These are phyloP conservation scores for Atta cephalotes DNA, from an alignment of 1,140 invertebrate species.

Conservation along the genomic window DNA sequence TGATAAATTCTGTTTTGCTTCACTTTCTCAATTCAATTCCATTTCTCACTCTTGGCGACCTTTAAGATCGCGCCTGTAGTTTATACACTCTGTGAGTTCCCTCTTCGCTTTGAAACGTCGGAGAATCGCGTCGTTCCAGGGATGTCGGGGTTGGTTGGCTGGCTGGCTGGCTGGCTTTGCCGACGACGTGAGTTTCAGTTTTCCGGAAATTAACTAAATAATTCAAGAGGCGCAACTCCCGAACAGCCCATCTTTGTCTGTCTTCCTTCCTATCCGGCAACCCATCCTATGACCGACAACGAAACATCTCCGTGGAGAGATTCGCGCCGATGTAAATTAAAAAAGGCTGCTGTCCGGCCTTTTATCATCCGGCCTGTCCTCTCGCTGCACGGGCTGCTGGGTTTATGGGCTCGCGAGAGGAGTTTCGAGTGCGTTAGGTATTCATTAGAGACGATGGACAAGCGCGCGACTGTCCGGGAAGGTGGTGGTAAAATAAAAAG, in stretches of 20 bases:
- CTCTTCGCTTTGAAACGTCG: slow-evolving; percentile 54
- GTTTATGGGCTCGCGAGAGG: slow-evolving; percentile 70
- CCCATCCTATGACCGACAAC: slow-evolving; percentile 3
- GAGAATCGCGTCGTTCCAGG: slow-evolving; percentile 55
- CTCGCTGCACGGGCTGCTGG: slow-evolving; percentile 5
- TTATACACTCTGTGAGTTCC: slow-evolving; percentile 30
- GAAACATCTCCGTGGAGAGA: slow-evolving; percentile 35
- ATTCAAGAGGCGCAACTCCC: slow-evolving; percentile 75
- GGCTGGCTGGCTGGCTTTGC: slow-evolving; percentile 34
- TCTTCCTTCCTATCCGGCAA: slow-evolving; percentile 5
- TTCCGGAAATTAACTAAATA: slow-evolving; percentile 85
- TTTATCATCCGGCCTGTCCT: slow-evolving; percentile 60
- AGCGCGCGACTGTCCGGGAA: slow-evolving; percentile 50
- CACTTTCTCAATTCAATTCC: not conserved
- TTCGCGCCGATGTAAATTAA: slow-evolving; percentile 62
- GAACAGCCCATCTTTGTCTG: slow-evolving; percentile 32
- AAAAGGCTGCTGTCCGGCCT: slow-evolving; percentile 61
- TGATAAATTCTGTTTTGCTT: slow-evolving; percentile 37
- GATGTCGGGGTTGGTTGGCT: not conserved
- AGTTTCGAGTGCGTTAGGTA: slow-evolving; percentile 70
- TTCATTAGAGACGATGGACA: slow-evolving; percentile 70
- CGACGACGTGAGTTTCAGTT: slow-evolving; percentile 78
- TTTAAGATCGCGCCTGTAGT: slow-evolving; percentile 11
- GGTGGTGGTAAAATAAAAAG: slow-evolving; percentile 51
- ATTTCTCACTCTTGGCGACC: slow-evolving; percentile 22